These are phyloP conservation scores for Meles meles DNA, from an alignment of 2,113 vertebrate genomes.

Conservation along the genomic window DNA sequence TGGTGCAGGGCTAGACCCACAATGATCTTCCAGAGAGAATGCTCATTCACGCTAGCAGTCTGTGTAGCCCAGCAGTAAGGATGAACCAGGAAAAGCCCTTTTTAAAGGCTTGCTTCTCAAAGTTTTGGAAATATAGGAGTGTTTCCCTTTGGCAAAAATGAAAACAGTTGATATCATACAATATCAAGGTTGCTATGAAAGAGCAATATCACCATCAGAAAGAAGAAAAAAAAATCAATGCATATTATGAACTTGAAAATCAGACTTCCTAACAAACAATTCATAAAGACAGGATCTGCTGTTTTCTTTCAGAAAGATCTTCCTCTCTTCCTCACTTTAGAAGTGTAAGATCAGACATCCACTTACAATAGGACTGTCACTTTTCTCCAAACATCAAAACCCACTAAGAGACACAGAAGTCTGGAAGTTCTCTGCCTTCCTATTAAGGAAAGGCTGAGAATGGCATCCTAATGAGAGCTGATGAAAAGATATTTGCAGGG, in stretches of 20 bases:
- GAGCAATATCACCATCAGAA: background rate
- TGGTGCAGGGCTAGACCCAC: background rate
- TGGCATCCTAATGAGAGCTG: background rate
- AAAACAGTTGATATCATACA: background rate
- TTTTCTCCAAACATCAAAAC: slow-evolving; percentile 33
- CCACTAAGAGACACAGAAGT: background rate
- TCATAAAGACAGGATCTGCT: background rate
- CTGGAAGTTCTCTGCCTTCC: background rate
- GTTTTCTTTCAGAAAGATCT: background rate
- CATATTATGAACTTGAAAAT: background rate
- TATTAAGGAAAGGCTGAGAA: background rate
- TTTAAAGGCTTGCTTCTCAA: background rate
- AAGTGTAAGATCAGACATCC: background rate
- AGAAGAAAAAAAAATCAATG: background rate
- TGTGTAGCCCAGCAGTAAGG: background rate
- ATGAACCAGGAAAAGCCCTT: background rate
- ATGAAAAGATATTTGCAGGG: background rate
- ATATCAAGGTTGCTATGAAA: background rate
- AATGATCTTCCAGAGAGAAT: background rate
- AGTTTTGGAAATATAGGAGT: background rate
- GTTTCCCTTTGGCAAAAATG: background rate
- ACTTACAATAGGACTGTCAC: background rate
- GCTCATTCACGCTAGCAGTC: background rate
- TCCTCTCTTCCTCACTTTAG: background rate
- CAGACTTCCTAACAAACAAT: background rate